Base-by-base conservation (phyloP, 2,113 vertebrate genomes). In the Carassius gibelio region DNA sequence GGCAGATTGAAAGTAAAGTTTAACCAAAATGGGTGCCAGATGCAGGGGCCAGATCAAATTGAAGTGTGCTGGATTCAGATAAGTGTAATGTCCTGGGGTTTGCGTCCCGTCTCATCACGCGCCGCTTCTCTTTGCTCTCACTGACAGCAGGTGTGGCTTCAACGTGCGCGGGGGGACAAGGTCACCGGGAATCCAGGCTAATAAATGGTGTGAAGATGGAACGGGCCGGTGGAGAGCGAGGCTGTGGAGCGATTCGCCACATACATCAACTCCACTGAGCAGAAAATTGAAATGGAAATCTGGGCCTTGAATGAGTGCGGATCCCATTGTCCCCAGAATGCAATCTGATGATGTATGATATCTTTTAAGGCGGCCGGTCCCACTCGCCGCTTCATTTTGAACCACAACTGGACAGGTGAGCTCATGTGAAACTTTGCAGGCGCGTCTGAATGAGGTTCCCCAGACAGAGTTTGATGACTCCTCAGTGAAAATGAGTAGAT, bases 231-330 rank as follows among this genome's bases (percentile, higher is more conserved):
- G 87, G 71, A 85, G 89, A 72, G 92, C 23, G 90, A 90, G 90
- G 88, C 90, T 74, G 88, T 91, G 72, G 57, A 89, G 89, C 84
- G 89, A 93, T 91, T 93, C 86, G 92, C 89, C 93, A 94, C 94
- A 95, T 94, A 94, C 93, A 94, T 95, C 94, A 95, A 94, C 89
- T 93, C 93, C 89, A 92, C 90, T 94, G 93, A 94, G 93, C 93
- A 95, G 93, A 94, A 95, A 93, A 95, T 95, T 94, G 92, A 94
- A 95, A 95, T 95, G 94, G 94, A 95, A 94, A 94, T 95, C 92
- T 87, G 88, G 92, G 91, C 94, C 94, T 95, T 95, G 94, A 93
- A 93, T 90, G 91, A 94, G 89, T 88, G 90, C 52, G 84, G 88
- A 92, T 94, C 86, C 93, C 92, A 93, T 93, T 94, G 93, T 94